Percentiles rank a stretch among this genome's conserved stretches.
These are phyloP conservation scores for Thysanoteuthis rhombus DNA, from an alignment of 2,888 invertebrate genomes.

Conservation along the genomic window DNA sequence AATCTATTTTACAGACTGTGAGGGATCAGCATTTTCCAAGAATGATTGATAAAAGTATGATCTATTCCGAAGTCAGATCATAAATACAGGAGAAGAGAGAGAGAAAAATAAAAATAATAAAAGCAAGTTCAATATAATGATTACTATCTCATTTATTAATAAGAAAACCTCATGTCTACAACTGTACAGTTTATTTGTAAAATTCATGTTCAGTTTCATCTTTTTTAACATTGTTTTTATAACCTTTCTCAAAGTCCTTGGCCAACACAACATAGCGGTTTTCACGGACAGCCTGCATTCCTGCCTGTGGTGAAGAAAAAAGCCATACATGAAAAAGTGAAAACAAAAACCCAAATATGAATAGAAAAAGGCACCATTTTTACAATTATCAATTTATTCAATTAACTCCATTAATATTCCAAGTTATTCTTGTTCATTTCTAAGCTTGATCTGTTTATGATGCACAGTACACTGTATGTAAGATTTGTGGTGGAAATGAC, in stretches of 20 bases:
- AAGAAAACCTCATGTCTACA: not conserved
- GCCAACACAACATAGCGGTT: slow-evolving; percentile 98
- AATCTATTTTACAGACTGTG: too few relatives aligned
- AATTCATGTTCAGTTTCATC: slow-evolving; percentile 99
- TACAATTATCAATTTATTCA: not conserved
- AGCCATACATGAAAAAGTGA: not conserved
- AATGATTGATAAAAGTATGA: too few relatives aligned
- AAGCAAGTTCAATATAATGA: not conserved
- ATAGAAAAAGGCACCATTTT: not conserved
- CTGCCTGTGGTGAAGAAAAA: slow-evolving; percentile 75
- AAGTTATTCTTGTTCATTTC: too few relatives aligned
- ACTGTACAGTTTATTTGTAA: slow-evolving; percentile 83
- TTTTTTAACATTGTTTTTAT: slow-evolving; percentile 99
- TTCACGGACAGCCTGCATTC: slow-evolving; percentile 99
- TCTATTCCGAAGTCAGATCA: too few relatives aligned
- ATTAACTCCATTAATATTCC: too few relatives aligned
- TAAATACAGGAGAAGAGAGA: too few relatives aligned
- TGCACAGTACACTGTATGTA: too few relatives aligned
- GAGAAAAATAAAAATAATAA: not conserved
- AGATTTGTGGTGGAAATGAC: too few relatives aligned
- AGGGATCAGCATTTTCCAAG: too few relatives aligned
- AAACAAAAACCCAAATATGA: not conserved
- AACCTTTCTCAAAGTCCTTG: slow-evolving; percentile 99
- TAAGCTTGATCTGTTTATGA: too few relatives aligned
- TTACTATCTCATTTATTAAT: not conserved